phyloP scores from a whole-genome alignment of 2,797 vertebrate genomes.

The Enteromius anoplus region DNA sequence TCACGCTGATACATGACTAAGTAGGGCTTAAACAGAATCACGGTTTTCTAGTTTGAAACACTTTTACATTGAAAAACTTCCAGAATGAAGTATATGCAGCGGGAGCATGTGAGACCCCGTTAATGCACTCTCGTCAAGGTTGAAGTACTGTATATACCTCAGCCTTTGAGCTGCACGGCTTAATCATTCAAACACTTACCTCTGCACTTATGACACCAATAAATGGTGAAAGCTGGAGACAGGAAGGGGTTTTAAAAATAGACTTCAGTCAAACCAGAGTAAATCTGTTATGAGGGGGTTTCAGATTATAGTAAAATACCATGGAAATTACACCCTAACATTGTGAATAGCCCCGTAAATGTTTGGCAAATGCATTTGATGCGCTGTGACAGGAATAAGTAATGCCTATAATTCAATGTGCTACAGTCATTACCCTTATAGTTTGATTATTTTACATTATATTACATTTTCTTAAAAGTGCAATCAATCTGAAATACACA shows the following conservation, averaged over 20 bases:
- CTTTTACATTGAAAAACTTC: constrained; percentile 36
- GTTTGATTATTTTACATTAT: not conserved
- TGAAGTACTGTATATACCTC: not conserved
- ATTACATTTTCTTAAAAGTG: not conserved
- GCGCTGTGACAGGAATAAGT: not conserved
- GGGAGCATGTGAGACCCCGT: not conserved
- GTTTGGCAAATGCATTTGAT: constrained; percentile 6
- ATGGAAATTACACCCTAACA: constrained; percentile 5
- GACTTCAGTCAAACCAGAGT: not conserved
- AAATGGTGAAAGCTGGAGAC: constrained; percentile 27
- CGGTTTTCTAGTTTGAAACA: constrained; percentile 49
- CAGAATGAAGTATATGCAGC: not conserved
- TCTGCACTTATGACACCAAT: not conserved
- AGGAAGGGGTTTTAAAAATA: not conserved
- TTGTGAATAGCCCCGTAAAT: not conserved
- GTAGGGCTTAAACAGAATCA: constrained; percentile 40
- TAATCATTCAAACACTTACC: constrained; percentile 22
- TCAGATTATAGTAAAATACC: constrained; percentile 9
- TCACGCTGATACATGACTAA: constrained; percentile 59
- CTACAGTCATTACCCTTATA: not conserved
- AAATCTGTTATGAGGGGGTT: not conserved
- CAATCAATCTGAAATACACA: not conserved
- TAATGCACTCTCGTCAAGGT: constrained; percentile 20
- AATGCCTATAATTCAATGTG: not conserved
- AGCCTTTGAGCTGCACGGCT: not conserved